Conservation (phyloP, 2,888 invertebrate species). For the Drosophila planitibia region DNA sequence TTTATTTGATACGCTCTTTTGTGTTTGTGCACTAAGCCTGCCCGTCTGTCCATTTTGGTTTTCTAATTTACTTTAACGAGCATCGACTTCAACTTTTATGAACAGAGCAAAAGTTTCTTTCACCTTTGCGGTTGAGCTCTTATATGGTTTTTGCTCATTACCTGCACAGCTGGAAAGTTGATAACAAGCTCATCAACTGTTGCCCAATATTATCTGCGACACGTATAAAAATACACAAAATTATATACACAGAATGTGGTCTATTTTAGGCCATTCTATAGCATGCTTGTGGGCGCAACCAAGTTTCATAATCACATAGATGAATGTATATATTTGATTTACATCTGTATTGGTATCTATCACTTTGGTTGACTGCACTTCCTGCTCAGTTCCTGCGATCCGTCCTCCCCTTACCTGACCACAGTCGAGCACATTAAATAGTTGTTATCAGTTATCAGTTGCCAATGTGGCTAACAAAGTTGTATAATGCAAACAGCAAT, state of each 20-base stretch:
- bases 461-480: constrained; percentile 21
- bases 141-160: constrained; percentile 8
- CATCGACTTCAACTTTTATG: constrained; percentile 2
- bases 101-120: constrained; percentile 27
- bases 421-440: constrained; percentile 42
- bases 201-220: constrained; percentile 37
- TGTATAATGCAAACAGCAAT: constrained; percentile 32
- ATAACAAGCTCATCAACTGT: constrained; percentile 33
- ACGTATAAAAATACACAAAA: constrained; percentile 30
- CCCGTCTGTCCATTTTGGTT: constrained; percentile 16
- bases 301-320: not conserved
- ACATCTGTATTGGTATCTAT: constrained; percentile 11
- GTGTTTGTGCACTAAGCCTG: constrained; percentile 7
- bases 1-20: constrained; percentile 39
- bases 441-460: constrained; percentile 46
- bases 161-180: constrained; percentile 26
- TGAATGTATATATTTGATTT: not conserved
- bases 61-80: constrained; percentile 47
- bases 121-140: constrained; percentile 22
- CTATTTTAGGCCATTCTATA: constrained; percentile 40
- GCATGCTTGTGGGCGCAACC: constrained; percentile 36
- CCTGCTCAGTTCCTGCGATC: not conserved
- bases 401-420: not conserved
- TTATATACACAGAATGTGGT: constrained; percentile 8
- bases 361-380: constrained; percentile 35